phyloP scores from a whole-genome alignment of 2,888 invertebrate genomes.

The Parnassius mnemosyne region DNA sequence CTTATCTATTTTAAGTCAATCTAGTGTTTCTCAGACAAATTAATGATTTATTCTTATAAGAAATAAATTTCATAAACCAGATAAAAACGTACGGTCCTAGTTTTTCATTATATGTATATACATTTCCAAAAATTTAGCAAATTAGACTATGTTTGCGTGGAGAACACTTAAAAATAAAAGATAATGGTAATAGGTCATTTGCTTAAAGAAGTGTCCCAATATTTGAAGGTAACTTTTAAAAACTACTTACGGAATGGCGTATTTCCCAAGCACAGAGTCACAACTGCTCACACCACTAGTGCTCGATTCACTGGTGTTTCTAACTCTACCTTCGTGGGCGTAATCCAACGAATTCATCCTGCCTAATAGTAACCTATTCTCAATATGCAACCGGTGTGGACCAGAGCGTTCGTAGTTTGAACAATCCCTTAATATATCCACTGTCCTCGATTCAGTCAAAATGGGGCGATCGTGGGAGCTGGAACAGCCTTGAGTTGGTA shows the following conservation, averaged over 20 bases:
- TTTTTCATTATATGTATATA: too few species aligned
- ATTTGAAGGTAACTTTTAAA: background rate
- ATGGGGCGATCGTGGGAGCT: constrained; percentile 83
- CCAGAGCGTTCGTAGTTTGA: constrained; percentile 57
- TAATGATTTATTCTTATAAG: too few species aligned
- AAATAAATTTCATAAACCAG: too few species aligned
- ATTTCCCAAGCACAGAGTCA: constrained; percentile 85
- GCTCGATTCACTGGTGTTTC: constrained; percentile 85
- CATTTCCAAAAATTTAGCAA: too few species aligned
- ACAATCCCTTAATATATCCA: constrained; percentile 78
- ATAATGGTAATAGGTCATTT: too few species aligned
- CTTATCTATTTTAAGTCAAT: too few species aligned
- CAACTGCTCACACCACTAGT: constrained; percentile 91
- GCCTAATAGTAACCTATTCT: constrained; percentile 55
- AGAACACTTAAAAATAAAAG: too few species aligned
- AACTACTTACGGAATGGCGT: constrained; percentile 78
- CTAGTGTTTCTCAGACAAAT: too few species aligned
- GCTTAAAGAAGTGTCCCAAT: too few species aligned
- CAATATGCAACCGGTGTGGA: constrained; percentile 47
- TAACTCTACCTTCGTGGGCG: constrained; percentile 65
- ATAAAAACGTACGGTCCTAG: too few species aligned
- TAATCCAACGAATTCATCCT: constrained; percentile 70
- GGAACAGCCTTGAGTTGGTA: constrained; percentile 77
- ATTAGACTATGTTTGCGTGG: too few species aligned
- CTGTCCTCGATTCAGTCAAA: constrained; percentile 85